Conservation (phyloP, 2,113 vertebrate species). For the Charina bottae region DNA sequence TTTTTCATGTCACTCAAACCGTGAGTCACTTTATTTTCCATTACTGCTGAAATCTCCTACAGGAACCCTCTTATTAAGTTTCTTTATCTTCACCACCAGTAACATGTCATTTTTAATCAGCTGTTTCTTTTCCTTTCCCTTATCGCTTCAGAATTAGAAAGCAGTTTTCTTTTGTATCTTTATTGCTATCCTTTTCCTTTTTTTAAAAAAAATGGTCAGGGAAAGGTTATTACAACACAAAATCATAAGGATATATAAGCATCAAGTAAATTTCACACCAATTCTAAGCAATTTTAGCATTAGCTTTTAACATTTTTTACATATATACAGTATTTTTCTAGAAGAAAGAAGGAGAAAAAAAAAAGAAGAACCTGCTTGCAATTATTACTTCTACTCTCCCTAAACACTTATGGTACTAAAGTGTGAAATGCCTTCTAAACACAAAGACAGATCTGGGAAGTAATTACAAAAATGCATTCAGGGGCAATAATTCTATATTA, state of each 20-base stretch:
- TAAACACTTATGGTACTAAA: conserved; percentile 82
- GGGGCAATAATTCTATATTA: conserved; percentile 84
- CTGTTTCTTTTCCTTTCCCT: conserved; percentile 54
- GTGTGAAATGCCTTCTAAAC: conserved; percentile 82
- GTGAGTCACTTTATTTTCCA: conserved; percentile 76
- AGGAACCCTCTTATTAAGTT: conserved; percentile 64
- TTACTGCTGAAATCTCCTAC: conserved; percentile 72
- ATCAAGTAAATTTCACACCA: conserved; percentile 71
- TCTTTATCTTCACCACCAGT: conserved; percentile 69
- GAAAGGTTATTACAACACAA: conserved; percentile 70
- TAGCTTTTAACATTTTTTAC: conserved; percentile 70
- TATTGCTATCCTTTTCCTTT: conserved; percentile 58
- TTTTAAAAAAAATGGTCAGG: conserved; percentile 54
- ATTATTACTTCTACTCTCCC: conserved; percentile 79
- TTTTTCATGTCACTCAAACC: conserved; percentile 77
- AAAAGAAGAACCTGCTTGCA: conserved; percentile 70
- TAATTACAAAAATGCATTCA: conserved; percentile 84
- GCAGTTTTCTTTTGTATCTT: conserved; percentile 53
- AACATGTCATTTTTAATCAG: conserved; percentile 77
- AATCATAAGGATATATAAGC: conserved; percentile 68
- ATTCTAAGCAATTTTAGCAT: conserved; percentile 71
- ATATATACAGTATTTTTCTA: conserved; percentile 76
- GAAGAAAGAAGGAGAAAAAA: background rate
- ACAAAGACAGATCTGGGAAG: conserved; percentile 84
- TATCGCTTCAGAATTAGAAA: conserved; percentile 72